A percentile compares a stretch with the other conserved stretches of the same genome.
These are phyloP conservation scores for Triplophysa rosa DNA, from an alignment of 2,113 vertebrate species.

Conservation along the genomic window DNA sequence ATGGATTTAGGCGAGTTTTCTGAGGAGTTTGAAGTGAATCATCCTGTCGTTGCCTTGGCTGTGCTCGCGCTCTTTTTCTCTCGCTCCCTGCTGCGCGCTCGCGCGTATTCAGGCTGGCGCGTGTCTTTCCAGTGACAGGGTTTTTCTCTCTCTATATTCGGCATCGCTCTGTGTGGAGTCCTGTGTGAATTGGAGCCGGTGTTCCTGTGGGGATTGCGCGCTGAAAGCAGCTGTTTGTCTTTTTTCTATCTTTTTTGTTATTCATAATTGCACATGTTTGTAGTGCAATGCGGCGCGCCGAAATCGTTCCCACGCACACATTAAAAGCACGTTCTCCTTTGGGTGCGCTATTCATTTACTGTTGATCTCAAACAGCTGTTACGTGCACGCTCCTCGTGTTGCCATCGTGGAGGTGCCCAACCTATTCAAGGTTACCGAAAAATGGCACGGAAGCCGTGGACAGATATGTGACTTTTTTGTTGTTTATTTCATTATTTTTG, in stretches of 20 bases:
- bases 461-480: not conserved
- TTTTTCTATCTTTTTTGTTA: not conserved
- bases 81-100: not conserved
- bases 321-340: slow-evolving; percentile 5
- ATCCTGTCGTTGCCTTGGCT: not conserved
- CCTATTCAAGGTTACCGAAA: not conserved
- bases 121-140: slow-evolving; percentile 33
- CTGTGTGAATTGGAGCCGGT: slow-evolving; percentile 37
- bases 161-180: slow-evolving; percentile 30
- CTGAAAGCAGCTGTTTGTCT: slow-evolving; percentile 34
- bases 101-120: not conserved
- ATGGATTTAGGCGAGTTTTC: not conserved
- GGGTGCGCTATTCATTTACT: not conserved
- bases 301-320: slow-evolving; percentile 2
- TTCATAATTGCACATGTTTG: slow-evolving; percentile 23
- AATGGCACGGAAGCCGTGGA: not conserved
- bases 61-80: not conserved
- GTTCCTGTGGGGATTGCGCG: slow-evolving; percentile 30
- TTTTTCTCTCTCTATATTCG: slow-evolving; percentile 46
- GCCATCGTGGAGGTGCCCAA: not conserved
- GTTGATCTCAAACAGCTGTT: slow-evolving; percentile 31
- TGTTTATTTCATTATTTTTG: not conserved
- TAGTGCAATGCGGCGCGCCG: slow-evolving; percentile 5
- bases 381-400: not conserved
- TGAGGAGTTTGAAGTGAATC: slow-evolving; percentile 30